phyloP scores from a whole-genome alignment of 2,888 invertebrate species.

The Tetheella fluctuosa region DNA sequence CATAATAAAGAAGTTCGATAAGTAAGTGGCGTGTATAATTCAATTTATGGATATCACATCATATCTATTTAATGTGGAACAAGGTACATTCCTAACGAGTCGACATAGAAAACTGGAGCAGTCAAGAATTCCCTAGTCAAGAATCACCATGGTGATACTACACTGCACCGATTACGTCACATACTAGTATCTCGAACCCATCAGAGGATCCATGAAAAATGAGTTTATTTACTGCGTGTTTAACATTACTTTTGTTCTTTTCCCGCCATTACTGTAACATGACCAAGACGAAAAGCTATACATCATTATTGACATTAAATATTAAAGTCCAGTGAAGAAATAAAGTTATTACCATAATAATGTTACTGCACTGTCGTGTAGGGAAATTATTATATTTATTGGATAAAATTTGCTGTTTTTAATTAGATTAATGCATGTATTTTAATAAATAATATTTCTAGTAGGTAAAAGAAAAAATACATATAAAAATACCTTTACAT shows the following conservation, averaged over 20 bases:
- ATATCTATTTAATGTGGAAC: no score
- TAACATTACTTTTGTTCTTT: constrained; percentile 19
- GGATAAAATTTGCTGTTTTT: neutral
- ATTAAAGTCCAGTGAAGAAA: constrained; percentile 1
- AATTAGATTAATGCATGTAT: no score
- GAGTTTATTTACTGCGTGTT: constrained; percentile 26
- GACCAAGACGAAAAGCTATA: neutral
- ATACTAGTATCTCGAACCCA: constrained; percentile 18
- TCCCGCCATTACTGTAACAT: constrained; percentile 10
- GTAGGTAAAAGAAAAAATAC: no score
- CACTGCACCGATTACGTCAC: neutral
- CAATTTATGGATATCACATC: no score
- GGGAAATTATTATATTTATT: no score
- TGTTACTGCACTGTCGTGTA: neutral
- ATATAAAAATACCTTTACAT: no score
- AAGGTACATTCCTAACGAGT: neutral
- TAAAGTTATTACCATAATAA: neutral
- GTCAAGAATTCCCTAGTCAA: neutral
- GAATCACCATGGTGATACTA: neutral
- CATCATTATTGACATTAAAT: constrained; percentile 10
- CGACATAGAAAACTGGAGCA: neutral
- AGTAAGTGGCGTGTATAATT: no score
- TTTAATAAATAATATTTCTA: no score
- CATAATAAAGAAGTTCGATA: no score
- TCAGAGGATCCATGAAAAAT: constrained; percentile 27